A percentile compares a stretch with the other conserved stretches of the same genome.
These are phyloP conservation scores for Drusus annulatus DNA, from an alignment of 1,140 invertebrate genomes.

Conservation along the genomic window DNA sequence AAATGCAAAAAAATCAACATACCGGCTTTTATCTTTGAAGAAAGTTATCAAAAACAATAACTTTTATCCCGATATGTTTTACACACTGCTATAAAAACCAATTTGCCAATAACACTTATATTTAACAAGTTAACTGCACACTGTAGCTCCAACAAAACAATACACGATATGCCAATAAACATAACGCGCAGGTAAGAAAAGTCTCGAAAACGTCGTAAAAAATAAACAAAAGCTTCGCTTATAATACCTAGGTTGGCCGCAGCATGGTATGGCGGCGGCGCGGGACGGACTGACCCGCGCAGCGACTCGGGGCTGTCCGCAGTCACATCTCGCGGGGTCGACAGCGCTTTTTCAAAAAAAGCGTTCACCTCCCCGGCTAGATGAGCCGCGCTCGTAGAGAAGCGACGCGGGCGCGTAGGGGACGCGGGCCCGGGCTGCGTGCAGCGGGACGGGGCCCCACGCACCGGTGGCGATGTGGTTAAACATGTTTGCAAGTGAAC, in stretches of 20 bases:
- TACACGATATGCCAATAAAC: not conserved
- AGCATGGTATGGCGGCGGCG: conserved; percentile 32
- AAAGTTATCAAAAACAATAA: too few relatives aligned
- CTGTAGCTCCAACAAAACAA: not conserved
- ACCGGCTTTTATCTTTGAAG: too few relatives aligned
- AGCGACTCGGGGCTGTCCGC: not conserved
- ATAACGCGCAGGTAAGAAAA: conserved; percentile 2
- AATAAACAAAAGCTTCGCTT: conserved; percentile 40
- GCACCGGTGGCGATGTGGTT: conserved; percentile 37
- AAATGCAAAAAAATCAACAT: too few relatives aligned
- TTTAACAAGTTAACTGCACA: too few relatives aligned
- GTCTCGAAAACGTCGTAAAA: not conserved
- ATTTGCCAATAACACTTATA: too few relatives aligned
- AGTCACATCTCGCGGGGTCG: conserved; percentile 4
- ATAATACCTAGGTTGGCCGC: conserved; percentile 34
- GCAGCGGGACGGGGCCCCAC: not conserved
- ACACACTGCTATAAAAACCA: too few relatives aligned
- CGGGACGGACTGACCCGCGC: conserved; percentile 35
- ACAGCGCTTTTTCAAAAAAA: conserved; percentile 42
- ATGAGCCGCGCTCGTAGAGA: not conserved
- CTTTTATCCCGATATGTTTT: too few relatives aligned
- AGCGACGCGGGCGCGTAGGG: not conserved
- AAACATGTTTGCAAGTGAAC: conserved; percentile 51
- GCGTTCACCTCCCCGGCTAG: conserved; percentile 19
- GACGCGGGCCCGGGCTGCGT: not conserved